Percentiles rank a stretch among this genome's conserved stretches.
Evolutionary conservation across 2,113 vertebrate genomes (phyloP).

Genomic region (Abramis brama): DNA sequence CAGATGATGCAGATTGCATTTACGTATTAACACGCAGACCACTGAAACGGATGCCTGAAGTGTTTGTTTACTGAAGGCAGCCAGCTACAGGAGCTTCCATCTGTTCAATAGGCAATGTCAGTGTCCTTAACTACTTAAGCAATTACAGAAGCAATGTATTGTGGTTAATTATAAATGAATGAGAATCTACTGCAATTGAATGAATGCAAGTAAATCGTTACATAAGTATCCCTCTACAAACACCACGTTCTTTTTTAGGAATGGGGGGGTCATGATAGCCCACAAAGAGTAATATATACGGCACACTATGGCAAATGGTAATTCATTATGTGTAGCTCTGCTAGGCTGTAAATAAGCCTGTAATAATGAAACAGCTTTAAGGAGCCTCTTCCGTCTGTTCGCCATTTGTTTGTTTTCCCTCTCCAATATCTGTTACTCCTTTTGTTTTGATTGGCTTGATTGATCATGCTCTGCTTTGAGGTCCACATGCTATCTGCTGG

Average conservation of each 20-base stretch:
- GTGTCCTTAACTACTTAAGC: background rate
- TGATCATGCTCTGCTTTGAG: conserved; percentile 22
- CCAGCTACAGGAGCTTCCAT: background rate
- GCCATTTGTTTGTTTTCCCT: conserved; percentile 24
- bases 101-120: background rate
- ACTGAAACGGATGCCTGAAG: background rate
- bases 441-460: conserved; percentile 19
- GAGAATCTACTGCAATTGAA: background rate
- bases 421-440: background rate
- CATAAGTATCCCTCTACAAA: background rate
- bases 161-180: conserved; percentile 13
- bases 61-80: background rate
- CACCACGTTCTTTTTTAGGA: background rate
- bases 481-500: background rate
- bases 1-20: background rate
- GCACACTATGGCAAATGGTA: conserved; percentile 39
- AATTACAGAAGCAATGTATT: conserved; percentile 14
- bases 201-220: conserved; percentile 16
- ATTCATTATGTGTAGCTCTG: conserved; percentile 47
- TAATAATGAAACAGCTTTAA: conserved; percentile 29
- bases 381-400: conserved; percentile 9
- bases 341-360: conserved; percentile 45
- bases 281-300: conserved; percentile 23
- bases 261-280: conserved; percentile 12
- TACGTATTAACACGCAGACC: background rate